Evolutionary conservation across 2,113 vertebrate species (phyloP).

Genomic region (Barnardius zonarius): DNA sequence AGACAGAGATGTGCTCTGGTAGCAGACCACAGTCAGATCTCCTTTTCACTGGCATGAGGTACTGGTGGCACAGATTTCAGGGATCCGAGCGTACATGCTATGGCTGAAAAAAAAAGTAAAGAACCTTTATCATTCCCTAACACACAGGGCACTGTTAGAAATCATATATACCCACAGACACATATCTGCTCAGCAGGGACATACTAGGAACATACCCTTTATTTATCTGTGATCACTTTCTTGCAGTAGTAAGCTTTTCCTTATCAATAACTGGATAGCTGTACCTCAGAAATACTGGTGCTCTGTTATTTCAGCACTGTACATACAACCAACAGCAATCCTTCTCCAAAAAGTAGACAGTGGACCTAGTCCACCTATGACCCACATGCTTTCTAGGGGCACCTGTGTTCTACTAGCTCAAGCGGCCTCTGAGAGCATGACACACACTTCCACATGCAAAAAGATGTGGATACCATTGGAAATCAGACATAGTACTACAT

Average conservation of each 20-base stretch:
- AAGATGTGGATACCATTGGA: neutral
- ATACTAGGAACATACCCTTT: neutral
- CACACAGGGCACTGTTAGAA: neutral
- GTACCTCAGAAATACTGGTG: neutral
- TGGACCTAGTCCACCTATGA: neutral
- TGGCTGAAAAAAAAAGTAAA: neutral
- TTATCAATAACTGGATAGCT: neutral
- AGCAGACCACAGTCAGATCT: neutral
- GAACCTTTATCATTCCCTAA: neutral
- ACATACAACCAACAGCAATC: neutral
- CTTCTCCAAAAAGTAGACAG: neutral
- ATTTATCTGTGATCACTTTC: neutral
- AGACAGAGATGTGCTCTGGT: neutral
- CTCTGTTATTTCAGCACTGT: neutral
- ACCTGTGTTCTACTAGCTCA: neutral
- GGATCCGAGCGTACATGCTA: neutral
- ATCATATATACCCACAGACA: neutral
- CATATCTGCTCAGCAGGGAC: neutral
- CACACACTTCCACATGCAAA: neutral
- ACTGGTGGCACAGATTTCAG: neutral
- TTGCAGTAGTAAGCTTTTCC: neutral
- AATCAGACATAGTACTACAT: neutral
- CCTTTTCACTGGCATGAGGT: neutral
- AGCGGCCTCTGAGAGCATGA: neutral
- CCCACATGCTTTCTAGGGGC: accelerated